Conservation (phyloP, 2,113 vertebrate species). For the Gobius niger region DNA sequence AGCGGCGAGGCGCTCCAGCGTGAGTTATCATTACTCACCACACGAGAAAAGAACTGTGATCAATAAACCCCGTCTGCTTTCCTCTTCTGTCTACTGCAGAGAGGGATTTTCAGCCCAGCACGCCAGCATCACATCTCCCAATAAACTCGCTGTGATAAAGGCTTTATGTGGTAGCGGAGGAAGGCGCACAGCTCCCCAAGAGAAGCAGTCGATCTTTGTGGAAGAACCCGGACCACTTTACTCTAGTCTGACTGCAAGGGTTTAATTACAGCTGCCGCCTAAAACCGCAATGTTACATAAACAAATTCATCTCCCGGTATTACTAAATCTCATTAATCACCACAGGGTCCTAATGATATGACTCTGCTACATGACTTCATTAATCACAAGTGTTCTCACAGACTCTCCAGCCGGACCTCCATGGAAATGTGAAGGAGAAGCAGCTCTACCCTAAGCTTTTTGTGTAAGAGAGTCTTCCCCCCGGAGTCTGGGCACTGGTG, state of each 20-base stretch:
- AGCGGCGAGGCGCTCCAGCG: conserved; percentile 1
- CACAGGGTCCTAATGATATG: conserved; percentile 13
- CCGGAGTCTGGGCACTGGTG: too few species aligned
- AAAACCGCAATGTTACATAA: conserved; percentile 67
- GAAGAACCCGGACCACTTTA: conserved; percentile 65
- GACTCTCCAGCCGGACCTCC: too few species aligned
- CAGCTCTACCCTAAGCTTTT: background rate
- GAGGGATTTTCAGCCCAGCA: conserved; percentile 15
- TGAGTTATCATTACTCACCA: conserved; percentile 32
- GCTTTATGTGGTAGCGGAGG: conserved; percentile 61
- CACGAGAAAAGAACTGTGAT: conserved; percentile 29
- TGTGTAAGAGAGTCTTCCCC: too few species aligned
- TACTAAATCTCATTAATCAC: conserved; percentile 19
- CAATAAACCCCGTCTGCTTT: background rate
- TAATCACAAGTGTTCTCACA: too few species aligned
- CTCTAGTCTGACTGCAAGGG: conserved; percentile 56
- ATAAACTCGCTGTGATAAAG: conserved; percentile 60
- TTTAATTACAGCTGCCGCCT: conserved; percentile 80
- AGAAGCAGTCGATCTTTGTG: conserved; percentile 63
- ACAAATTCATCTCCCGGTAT: conserved; percentile 67
- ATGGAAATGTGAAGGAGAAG: background rate
- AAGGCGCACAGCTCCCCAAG: conserved; percentile 46
- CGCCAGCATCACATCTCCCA: conserved; percentile 54
- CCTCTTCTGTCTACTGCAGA: background rate
- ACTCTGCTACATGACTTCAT: conserved; percentile 19